Base-by-base conservation (phyloP, 2,888 invertebrate genomes). In the Idaea biselata region DNA sequence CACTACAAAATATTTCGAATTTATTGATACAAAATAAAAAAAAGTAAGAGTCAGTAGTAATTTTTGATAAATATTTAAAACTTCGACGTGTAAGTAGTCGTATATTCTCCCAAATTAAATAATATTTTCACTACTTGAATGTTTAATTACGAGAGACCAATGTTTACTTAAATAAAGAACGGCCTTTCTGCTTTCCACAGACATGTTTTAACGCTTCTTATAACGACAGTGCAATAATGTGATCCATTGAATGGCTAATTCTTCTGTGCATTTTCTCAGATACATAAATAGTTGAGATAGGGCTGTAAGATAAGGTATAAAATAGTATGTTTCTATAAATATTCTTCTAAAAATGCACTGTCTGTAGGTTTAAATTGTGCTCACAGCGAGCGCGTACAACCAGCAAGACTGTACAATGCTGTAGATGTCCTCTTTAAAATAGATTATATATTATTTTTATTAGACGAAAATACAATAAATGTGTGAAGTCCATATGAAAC, bases 381-480 rank as follows among this genome's bases (percentile, higher is more conserved):
- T 88, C 81, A 80, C 78, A 58, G 73, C 72, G 82, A 83, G 81
- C 82, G 82, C 83, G 85, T 88, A 84, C 86, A 86, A 89, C 82
- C 88, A 89, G 89, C 91, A 89, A 89, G 88, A 88, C 88, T 91
- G 91, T 91, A 90, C 89, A 89, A 89, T 91, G 92, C 90, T 89
- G 90, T 89, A 89, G 88, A 90, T 89, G 89, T 87, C 85, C 84
- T 84, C 83, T 89, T 82, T 86, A 84, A 82, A 70, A 88, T 90
- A 91, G 88, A 88, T 85, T 74, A 89, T 85, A 91, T 87, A 91
- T 89, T 91, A 92, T 92, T 92, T 91, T 92, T 92, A 92, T 90
- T 92, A 92, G 92, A 91, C 90, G 82, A 89, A 91, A 92, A 91
- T 91, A 91, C 91, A 92, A 92, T 91, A 92, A 92, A 91, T 91